Percentiles rank a stretch among this genome's conserved stretches.
phyloP scores from a whole-genome alignment of 2,113 vertebrate genomes.

The Cryptomyrus ogoouensis region DNA sequence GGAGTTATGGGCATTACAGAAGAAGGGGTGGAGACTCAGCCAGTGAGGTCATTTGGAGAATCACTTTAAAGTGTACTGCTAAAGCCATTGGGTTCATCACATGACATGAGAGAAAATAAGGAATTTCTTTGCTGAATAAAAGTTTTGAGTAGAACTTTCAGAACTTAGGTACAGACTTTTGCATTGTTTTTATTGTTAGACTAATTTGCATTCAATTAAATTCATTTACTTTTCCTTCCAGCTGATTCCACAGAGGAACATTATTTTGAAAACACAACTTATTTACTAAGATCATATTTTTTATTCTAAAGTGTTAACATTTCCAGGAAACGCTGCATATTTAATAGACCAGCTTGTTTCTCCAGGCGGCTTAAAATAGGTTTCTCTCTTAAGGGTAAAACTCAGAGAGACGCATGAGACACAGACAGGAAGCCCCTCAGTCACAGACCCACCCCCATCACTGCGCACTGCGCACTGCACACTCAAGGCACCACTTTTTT shows the following conservation, averaged over 20 bases:
- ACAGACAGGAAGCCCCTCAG: not conserved
- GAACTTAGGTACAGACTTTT: not conserved
- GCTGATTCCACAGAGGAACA: constrained; percentile 1
- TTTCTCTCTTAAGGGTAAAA: not conserved
- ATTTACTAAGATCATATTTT: not conserved
- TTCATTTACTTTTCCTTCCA: not conserved
- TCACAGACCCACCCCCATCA: not conserved
- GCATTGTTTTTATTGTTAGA: not conserved
- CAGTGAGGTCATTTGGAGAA: not conserved
- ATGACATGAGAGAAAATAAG: not conserved
- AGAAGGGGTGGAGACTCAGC: not conserved
- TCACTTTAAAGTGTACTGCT: not conserved
- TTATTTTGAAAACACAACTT: not conserved
- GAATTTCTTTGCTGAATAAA: not conserved
- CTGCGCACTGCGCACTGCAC: not conserved
- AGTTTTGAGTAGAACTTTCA: not conserved
- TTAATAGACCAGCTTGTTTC: not conserved
- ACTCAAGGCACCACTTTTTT: not conserved
- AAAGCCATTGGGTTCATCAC: not conserved
- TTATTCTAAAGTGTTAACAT: not conserved
- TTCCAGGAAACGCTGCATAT: not conserved
- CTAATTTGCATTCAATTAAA: constrained; percentile 4
- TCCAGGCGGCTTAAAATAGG: not conserved
- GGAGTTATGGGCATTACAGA: too few relatives aligned
- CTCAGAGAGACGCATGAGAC: not conserved